phyloP scores from a whole-genome alignment of 2,797 vertebrate species.

The Bradypodion pumilum region DNA sequence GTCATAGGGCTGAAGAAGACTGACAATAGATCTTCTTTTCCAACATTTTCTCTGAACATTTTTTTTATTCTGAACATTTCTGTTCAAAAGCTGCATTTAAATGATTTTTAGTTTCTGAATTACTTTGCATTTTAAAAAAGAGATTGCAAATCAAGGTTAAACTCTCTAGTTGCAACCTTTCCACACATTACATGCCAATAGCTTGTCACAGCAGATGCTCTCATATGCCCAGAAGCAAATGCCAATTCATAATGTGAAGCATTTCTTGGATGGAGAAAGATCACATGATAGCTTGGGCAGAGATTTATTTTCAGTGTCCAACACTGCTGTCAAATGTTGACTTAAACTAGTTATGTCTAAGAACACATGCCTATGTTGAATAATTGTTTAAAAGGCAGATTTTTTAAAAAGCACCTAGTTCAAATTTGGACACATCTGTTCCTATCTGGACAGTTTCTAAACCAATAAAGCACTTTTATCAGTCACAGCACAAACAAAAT shows the following conservation, averaged over 20 bases:
- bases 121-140: conserved; percentile 28
- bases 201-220: background rate
- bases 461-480: background rate
- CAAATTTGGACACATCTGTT: background rate
- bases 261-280: background rate
- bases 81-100: conserved; percentile 46
- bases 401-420: background rate
- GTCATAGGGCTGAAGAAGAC: too few species aligned
- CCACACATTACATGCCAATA: background rate
- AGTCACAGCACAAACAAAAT: background rate
- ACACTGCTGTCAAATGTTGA: background rate
- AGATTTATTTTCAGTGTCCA: conserved; percentile 2
- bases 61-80: too few species aligned
- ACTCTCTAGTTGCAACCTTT: background rate
- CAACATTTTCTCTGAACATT: too few species aligned
- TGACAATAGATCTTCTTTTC: too few species aligned
- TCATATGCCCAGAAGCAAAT: background rate
- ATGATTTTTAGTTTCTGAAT: conserved; percentile 32
- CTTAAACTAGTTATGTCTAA: background rate
- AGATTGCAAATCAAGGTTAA: conserved; percentile 39
- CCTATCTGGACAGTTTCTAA: too few species aligned
- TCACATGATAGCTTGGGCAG: background rate
- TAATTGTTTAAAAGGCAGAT: background rate
- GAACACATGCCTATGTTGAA: background rate
- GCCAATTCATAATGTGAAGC: background rate